A percentile compares a stretch with the other conserved stretches of the same genome.
Evolutionary conservation across 1,140 invertebrate species (phyloP).

Genomic region (Musca domestica): DNA sequence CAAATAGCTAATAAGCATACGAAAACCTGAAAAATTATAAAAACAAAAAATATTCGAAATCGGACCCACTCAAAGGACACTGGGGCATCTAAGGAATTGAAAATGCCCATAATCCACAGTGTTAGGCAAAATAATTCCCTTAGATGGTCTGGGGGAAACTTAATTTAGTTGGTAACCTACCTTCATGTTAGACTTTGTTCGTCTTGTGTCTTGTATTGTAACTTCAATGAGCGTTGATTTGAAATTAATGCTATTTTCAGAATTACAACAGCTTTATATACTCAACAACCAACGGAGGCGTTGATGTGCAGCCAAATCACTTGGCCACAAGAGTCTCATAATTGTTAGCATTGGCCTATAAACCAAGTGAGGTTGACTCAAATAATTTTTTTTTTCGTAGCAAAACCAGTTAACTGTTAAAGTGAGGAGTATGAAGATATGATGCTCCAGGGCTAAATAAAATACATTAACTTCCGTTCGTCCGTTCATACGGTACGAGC

Average conservation of each 20-base stretch:
- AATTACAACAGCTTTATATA: too few relatives aligned
- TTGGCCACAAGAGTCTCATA: too few relatives aligned
- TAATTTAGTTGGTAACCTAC: background rate
- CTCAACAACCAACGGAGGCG: too few relatives aligned
- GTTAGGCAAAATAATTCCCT: background rate
- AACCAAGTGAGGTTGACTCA: too few relatives aligned
- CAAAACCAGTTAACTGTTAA: too few relatives aligned
- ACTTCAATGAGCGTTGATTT: background rate
- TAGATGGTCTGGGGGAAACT: background rate
- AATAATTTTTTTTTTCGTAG: too few relatives aligned
- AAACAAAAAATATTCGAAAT: background rate
- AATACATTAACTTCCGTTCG: too few relatives aligned
- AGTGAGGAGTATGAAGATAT: too few relatives aligned
- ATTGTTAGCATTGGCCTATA: too few relatives aligned
- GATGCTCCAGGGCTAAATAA: too few relatives aligned
- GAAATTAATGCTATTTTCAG: background rate
- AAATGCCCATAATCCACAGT: conserved; percentile 4
- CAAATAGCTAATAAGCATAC: conserved; percentile 46
- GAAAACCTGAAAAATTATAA: conserved; percentile 34
- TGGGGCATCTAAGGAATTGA: background rate
- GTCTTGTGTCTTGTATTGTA: conserved; percentile 9
- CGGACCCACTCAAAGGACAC: background rate
- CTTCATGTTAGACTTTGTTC: conserved; percentile 16
- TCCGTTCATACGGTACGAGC: too few relatives aligned
- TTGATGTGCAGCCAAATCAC: too few relatives aligned